Percentiles rank a stretch among this genome's conserved stretches.
Evolutionary conservation across 2,113 vertebrate genomes (phyloP).

Genomic region (Rhinolophus ferrumequinum): DNA sequence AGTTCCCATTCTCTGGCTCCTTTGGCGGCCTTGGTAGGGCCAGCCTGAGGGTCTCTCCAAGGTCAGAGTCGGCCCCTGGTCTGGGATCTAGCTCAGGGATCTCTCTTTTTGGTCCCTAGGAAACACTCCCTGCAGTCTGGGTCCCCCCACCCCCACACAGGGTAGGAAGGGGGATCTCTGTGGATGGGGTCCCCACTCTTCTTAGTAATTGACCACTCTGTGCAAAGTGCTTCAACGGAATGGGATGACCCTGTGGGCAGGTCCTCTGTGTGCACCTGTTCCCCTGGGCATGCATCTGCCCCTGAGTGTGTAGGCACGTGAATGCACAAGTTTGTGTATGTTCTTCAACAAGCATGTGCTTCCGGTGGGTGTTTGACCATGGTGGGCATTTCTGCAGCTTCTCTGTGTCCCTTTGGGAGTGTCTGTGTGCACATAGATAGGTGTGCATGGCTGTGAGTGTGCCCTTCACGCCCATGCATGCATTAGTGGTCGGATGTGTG

Average conservation of each 20-base stretch:
- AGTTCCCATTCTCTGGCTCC: conserved; percentile 50
- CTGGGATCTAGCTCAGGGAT: neutral
- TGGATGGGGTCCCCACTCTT: neutral
- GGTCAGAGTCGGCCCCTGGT: conserved; percentile 38
- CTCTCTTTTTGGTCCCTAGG: neutral
- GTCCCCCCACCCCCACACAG: neutral
- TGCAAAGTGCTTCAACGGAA: neutral
- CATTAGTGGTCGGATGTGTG: neutral
- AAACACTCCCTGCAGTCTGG: neutral
- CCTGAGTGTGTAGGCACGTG: neutral
- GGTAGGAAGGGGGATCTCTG: neutral
- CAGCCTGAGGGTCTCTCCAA: conserved; percentile 61
- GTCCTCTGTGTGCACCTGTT: neutral
- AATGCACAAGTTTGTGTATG: neutral
- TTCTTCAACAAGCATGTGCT: neutral
- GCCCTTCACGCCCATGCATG: neutral
- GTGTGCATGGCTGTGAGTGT: neutral
- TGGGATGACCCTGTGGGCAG: neutral
- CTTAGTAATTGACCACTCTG: neutral
- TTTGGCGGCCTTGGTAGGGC: conserved; percentile 16
- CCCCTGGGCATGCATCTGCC: neutral
- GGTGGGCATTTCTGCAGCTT: conserved; percentile 15
- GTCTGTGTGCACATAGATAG: neutral
- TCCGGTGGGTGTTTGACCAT: neutral
- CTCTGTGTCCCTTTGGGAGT: neutral